A percentile compares a stretch with the other conserved stretches of the same genome.
Evolutionary conservation across 2,888 invertebrate genomes (phyloP).

Genomic region (Drepanosiphum platanoidis): DNA sequence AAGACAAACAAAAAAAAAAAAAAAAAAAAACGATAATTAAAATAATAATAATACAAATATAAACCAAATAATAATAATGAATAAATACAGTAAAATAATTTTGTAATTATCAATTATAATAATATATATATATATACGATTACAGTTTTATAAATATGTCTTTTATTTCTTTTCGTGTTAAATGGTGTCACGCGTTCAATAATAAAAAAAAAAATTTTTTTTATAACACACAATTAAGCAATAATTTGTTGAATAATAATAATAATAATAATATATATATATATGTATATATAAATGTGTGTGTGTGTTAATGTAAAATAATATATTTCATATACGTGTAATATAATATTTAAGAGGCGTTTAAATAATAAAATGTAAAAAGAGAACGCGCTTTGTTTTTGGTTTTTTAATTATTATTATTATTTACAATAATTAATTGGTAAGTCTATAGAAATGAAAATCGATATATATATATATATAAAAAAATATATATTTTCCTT

Average conservation of each 20-base stretch:
- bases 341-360: background rate
- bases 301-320: background rate
- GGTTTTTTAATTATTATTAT: no score
- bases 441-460: background rate
- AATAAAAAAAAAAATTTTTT: no score
- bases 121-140: background rate
- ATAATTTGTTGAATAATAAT: background rate
- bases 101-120: background rate
- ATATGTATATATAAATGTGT: background rate
- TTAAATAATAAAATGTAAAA: background rate
- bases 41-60: no score
- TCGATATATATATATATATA: background rate
- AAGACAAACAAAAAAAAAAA: background rate
- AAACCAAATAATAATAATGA: background rate
- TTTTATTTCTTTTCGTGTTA: background rate
- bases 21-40: background rate
- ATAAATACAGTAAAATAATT: background rate
- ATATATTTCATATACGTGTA: background rate
- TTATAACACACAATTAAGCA: background rate
- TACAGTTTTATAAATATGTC: background rate
- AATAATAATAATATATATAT: background rate
- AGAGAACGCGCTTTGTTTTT: background rate
- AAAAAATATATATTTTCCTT: background rate
- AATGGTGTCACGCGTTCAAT: background rate
- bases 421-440: background rate